A percentile compares a stretch with the other conserved stretches of the same genome.
Evolutionary conservation across 2,888 invertebrate species (phyloP).

Genomic region (Andrena flavipes): DNA sequence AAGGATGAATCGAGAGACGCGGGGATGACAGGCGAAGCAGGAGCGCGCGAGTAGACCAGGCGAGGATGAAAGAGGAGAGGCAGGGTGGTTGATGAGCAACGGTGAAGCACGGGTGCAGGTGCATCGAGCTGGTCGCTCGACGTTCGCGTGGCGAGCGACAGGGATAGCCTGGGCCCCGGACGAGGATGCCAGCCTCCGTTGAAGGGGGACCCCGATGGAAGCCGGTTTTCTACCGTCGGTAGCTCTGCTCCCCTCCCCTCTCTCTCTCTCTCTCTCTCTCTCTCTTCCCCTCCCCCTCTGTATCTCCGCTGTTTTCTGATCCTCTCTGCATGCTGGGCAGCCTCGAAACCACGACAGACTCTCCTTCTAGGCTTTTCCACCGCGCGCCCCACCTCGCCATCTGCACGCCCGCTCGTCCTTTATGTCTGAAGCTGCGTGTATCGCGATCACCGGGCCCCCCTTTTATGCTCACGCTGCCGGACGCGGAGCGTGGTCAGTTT

Average conservation of each 20-base stretch:
- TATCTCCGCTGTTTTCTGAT: constrained; percentile 33
- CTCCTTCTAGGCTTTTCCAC: constrained; percentile 23
- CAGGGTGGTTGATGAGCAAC: constrained; percentile 46
- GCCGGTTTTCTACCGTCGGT: constrained; percentile 73
- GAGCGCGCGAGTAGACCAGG: constrained; percentile 24
- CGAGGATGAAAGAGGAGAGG: background rate
- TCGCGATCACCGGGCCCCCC: constrained; percentile 54
- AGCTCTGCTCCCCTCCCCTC: constrained; percentile 54
- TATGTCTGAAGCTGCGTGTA: constrained; percentile 46
- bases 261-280: constrained; percentile 8
- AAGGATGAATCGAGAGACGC: constrained; percentile 17
- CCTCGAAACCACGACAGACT: constrained; percentile 44
- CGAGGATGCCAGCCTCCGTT: constrained; percentile 58
- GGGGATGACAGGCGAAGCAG: constrained; percentile 24
- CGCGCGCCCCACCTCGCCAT: constrained; percentile 10
- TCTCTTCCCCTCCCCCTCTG: constrained; percentile 37
- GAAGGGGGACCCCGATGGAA: constrained; percentile 61
- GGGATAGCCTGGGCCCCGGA: constrained; percentile 61
- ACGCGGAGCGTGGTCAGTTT: constrained; percentile 40
- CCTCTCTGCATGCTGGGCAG: constrained; percentile 38
- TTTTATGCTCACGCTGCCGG: constrained; percentile 46
- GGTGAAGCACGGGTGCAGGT: constrained; percentile 79
- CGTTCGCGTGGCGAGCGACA: constrained; percentile 82
- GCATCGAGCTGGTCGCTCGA: constrained; percentile 81
- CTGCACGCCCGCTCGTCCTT: constrained; percentile 29